phyloP scores from a whole-genome alignment of 2,888 invertebrate species.

The Himalopsyche kuldschensis region DNA sequence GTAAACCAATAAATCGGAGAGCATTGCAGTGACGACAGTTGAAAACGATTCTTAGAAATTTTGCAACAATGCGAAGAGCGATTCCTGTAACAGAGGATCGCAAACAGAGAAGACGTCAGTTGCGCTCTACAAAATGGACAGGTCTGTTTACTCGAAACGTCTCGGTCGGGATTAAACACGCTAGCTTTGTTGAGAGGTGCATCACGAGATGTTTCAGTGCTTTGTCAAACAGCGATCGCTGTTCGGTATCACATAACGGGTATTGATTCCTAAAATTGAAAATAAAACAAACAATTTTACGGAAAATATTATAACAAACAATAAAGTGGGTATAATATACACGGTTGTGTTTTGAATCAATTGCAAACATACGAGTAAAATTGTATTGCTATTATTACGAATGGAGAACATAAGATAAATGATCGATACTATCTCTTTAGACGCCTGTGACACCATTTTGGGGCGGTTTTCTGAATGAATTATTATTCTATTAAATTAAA shows the following conservation, averaged over 20 bases:
- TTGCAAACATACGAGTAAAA: too few relatives aligned
- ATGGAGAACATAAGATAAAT: too few relatives aligned
- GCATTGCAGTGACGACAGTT: not conserved
- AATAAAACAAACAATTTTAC: not conserved
- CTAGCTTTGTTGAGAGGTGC: not conserved
- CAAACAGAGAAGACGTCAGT: not conserved
- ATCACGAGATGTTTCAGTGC: not conserved
- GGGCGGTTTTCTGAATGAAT: too few relatives aligned
- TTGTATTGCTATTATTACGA: too few relatives aligned
- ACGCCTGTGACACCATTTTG: too few relatives aligned
- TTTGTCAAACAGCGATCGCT: not conserved
- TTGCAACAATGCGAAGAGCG: not conserved
- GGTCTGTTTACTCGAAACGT: not conserved
- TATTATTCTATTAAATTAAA: too few relatives aligned
- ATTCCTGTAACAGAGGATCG: not conserved
- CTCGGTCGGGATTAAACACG: not conserved
- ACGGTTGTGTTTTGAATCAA: too few relatives aligned
- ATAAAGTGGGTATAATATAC: too few relatives aligned
- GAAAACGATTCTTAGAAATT: not conserved
- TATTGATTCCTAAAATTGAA: not conserved
- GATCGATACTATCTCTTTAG: too few relatives aligned
- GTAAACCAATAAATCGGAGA: not conserved
- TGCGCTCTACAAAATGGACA: not conserved
- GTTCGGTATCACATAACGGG: not conserved
- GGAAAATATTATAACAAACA: too few relatives aligned